These are phyloP conservation scores for Rhinatrema bivittatum DNA, from an alignment of 2,797 vertebrate species.

Conservation along the genomic window DNA sequence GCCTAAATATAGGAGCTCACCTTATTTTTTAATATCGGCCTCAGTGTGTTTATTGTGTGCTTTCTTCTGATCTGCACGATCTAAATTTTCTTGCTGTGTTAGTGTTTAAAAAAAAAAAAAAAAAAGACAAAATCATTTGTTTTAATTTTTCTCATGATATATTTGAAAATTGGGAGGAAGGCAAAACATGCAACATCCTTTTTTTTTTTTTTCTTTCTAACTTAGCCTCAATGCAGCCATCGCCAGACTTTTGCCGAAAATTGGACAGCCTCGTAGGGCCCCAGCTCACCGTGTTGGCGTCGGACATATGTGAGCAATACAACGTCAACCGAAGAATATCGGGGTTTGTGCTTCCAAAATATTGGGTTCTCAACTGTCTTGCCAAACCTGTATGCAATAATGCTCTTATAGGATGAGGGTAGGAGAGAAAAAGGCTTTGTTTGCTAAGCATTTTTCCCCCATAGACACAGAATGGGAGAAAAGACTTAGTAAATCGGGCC, in stretches of 20 bases:
- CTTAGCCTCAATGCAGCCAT: slow-evolving; percentile 78
- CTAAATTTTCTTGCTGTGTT: neutral
- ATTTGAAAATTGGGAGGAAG: neutral
- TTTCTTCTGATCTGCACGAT: no score
- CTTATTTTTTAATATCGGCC: no score
- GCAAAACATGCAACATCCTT: neutral
- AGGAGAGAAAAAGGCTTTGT: neutral
- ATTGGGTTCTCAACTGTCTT: no score
- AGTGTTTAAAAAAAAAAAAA: no score
- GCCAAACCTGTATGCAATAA: no score
- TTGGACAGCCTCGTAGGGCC: slow-evolving; percentile 89
- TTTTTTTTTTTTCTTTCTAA: neutral
- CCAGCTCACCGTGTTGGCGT: slow-evolving; percentile 89
- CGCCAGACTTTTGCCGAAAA: slow-evolving; percentile 85
- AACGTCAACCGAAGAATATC: slow-evolving; percentile 91
- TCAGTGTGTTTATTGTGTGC: no score
- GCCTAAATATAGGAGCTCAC: no score
- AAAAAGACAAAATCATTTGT: neutral
- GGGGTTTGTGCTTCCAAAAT: slow-evolving; percentile 85
- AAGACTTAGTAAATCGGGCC: no score
- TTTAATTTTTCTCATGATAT: neutral
- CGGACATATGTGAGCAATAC: slow-evolving; percentile 96
- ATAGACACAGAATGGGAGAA: no score
- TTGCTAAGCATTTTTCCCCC: no score
- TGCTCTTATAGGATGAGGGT: no score